Evolutionary conservation across 2,888 invertebrate species (phyloP).

Genomic region (Gymnocheta viridis): DNA sequence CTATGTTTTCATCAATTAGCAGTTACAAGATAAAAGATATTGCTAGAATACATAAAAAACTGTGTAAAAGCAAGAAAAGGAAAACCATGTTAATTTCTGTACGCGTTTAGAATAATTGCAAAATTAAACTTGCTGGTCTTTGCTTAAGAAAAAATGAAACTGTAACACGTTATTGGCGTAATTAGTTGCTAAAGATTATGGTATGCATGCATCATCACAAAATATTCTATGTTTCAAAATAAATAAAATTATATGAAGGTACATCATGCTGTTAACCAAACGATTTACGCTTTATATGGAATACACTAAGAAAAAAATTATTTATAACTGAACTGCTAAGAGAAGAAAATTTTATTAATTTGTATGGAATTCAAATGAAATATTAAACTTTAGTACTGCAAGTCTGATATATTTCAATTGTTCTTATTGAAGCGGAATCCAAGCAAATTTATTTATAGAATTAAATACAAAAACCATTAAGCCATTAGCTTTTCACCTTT

Average conservation of each 20-base stretch:
- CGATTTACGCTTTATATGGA: neutral
- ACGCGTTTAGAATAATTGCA: conserved; percentile 66
- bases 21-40: conserved; percentile 30
- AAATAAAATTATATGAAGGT: conserved; percentile 1
- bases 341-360: neutral
- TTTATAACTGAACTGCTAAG: too few relatives aligned
- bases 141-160: conserved; percentile 15
- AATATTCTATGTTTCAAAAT: conserved; percentile 3
- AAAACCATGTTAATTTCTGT: conserved; percentile 54
- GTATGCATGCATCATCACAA: conserved; percentile 8
- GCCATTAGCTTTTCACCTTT: too few relatives aligned
- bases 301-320: neutral
- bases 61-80: conserved; percentile 2
- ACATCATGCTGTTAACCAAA: neutral
- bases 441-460: too few relatives aligned
- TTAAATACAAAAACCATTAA: too few relatives aligned
- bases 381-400: too few relatives aligned
- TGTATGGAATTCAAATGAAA: too few relatives aligned
- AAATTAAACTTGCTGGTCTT: conserved; percentile 44
- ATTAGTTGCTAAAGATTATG: conserved; percentile 48
- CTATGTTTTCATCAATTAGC: conserved; percentile 64
- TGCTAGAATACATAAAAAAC: conserved; percentile 11
- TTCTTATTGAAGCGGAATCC: too few relatives aligned
- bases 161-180: conserved; percentile 55
- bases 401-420: too few relatives aligned